Evolutionary conservation across 2,113 vertebrate genomes (phyloP).

Genomic region (Manacus vitellinus): DNA sequence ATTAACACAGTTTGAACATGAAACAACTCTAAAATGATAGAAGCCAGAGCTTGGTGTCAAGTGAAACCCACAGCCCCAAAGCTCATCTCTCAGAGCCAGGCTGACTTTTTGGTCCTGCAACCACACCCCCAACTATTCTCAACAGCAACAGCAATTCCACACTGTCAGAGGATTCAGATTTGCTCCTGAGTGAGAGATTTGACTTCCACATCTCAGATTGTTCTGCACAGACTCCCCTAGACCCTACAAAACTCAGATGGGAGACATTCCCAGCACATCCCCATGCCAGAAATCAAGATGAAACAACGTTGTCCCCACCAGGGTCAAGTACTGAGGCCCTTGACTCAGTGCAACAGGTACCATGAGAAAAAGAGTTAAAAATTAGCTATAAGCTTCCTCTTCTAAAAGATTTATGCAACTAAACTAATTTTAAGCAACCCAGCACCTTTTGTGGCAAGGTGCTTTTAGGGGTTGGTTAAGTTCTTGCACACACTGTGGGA

Average conservation of each 20-base stretch:
- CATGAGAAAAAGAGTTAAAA: not conserved
- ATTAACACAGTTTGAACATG: conserved; percentile 1
- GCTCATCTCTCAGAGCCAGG: not conserved
- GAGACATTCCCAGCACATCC: not conserved
- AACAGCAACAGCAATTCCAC: not conserved
- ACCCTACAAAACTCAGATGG: not conserved
- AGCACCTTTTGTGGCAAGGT: not conserved
- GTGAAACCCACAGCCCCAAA: not conserved
- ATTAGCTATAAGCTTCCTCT: not conserved
- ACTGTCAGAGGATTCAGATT: not conserved
- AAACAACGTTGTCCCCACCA: not conserved
- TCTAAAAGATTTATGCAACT: not conserved
- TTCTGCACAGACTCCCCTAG: not conserved
- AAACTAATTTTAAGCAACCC: not conserved
- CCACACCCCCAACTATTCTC: not conserved
- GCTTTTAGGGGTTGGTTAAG: not conserved
- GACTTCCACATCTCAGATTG: not conserved
- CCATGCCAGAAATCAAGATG: not conserved
- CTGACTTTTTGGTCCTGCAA: not conserved
- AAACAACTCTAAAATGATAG: not conserved
- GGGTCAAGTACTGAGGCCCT: not conserved
- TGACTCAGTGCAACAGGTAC: not conserved
- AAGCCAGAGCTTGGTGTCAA: not conserved
- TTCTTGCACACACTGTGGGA: not conserved
- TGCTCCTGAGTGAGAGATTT: not conserved